Conservation (phyloP, 2,888 invertebrate genomes). For the Temnothorax unifasciatus region DNA sequence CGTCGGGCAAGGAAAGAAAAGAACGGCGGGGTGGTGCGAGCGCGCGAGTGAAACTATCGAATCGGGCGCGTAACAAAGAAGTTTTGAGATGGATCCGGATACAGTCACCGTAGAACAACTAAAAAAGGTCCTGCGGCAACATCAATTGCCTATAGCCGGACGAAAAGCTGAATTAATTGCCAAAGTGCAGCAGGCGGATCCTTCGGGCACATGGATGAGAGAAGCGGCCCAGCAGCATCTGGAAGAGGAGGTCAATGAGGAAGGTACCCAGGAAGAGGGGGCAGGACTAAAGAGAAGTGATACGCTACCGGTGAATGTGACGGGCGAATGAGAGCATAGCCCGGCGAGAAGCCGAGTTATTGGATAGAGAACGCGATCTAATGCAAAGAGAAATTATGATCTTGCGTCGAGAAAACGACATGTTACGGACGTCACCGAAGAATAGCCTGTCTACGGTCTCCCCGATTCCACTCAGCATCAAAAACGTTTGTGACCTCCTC, state of each 20-base stretch:
- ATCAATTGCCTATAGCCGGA: neutral
- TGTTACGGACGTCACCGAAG: neutral
- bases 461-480: neutral
- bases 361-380: too few species aligned
- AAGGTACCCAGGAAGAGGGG: too few species aligned
- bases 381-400: neutral
- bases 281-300: too few species aligned
- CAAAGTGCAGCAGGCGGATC: neutral
- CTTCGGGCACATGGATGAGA: neutral
- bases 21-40: too few species aligned
- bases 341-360: too few species aligned
- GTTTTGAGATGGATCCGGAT: too few species aligned
- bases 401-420: neutral
- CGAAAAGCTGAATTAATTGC: neutral
- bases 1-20: too few species aligned
- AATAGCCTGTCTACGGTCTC: neutral
- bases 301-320: too few species aligned
- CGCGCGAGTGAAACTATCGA: too few species aligned
- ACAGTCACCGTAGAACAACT: neutral
- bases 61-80: too few species aligned
- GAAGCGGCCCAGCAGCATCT: neutral
- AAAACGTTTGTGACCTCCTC: neutral
- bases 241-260: too few species aligned
- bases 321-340: too few species aligned
- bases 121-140: neutral